Conservation (phyloP, 37 sponge, comb jelly and placozoan species). For the Halichondria panicea region DNA sequence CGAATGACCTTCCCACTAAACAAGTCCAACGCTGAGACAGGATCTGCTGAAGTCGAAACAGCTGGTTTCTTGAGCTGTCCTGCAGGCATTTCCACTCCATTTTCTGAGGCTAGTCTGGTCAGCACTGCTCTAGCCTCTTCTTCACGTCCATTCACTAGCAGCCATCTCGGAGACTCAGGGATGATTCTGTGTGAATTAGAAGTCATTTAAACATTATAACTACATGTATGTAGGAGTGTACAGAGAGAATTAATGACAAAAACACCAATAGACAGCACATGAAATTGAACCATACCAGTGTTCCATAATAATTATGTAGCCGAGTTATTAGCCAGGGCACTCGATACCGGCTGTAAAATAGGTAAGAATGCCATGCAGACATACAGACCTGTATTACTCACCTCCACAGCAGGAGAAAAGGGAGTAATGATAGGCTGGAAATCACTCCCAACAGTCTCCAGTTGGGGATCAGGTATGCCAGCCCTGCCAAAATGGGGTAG, state of each 20-base stretch:
- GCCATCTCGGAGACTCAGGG: conserved; percentile 82
- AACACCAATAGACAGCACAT: no score
- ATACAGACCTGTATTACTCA: neutral
- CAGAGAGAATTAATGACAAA: no score
- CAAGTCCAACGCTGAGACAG: conserved; percentile 21
- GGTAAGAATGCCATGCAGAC: neutral
- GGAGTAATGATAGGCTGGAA: neutral
- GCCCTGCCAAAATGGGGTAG: neutral
- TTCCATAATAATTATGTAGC: neutral
- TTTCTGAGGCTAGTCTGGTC: conserved; percentile 40
- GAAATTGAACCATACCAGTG: no score
- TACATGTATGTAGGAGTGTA: no score
- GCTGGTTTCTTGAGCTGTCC: conserved; percentile 6
- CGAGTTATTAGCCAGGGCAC: neutral
- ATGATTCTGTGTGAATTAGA: conserved; percentile 24
- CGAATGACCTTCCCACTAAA: conserved; percentile 28
- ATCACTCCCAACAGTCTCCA: conserved; percentile 37
- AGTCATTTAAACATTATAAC: neutral
- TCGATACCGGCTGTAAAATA: neutral
- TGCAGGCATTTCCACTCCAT: conserved; percentile 34
- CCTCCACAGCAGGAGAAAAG: conserved; percentile 18
- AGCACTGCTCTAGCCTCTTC: conserved; percentile 53
- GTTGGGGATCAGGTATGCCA: conserved; percentile 52
- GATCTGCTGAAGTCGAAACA: neutral
- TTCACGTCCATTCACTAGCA: conserved; percentile 38